Evolutionary conservation across 2,113 vertebrate genomes (phyloP), one percentile per base, ranked within the genome.

Genomic region (Catharus bicknelli): DNA sequence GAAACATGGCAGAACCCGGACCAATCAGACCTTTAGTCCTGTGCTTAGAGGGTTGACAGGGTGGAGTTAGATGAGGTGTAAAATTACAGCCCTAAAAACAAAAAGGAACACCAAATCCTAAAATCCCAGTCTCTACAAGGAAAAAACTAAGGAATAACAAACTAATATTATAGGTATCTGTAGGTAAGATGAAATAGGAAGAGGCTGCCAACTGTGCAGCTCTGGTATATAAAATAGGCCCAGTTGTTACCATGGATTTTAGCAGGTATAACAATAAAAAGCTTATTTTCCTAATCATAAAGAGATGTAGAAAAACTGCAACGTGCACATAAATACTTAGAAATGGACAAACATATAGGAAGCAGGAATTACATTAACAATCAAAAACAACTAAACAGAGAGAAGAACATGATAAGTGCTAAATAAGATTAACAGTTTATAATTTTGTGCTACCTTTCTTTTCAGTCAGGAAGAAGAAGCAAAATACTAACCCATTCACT

Each of bases 171-270:
- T 8, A n/a, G 17, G 5, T 36, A 47, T 25, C 45, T 16, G 7
- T n/a, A 79, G 29, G 4, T 38, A 90, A 68, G 16, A n/a, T 59
- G 20, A 88, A 83, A 63, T 12, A 68, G 19, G 12, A 72, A 38
- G 13, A 57, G 14, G 6, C 7, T 61, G 5, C 21, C 36, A 57
- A 13, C 27, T 21, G 4, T 14, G 5, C 21, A 57, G 36, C 12
- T 86, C 16, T 21, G 0, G 18, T 21, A 3, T 3, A 32, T 11
- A 59, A 11, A 48, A 34, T 0, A 36, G 50, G 10, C 8, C 15
- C 40, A 57, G 23, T 13, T 0, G 0, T 69, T 48, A 72, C 19
- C 2, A 50, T 2, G 1, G n/a, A 36, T 92, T 78, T 72, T 45
- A 88, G 53, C 1, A 43, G 9, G 8, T 7, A 4, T 34, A 80